Percentiles rank a stretch among this genome's conserved stretches.
These are phyloP conservation scores for Chaetodon auriga DNA, from an alignment of 2,113 vertebrate genomes.

Conservation along the genomic window DNA sequence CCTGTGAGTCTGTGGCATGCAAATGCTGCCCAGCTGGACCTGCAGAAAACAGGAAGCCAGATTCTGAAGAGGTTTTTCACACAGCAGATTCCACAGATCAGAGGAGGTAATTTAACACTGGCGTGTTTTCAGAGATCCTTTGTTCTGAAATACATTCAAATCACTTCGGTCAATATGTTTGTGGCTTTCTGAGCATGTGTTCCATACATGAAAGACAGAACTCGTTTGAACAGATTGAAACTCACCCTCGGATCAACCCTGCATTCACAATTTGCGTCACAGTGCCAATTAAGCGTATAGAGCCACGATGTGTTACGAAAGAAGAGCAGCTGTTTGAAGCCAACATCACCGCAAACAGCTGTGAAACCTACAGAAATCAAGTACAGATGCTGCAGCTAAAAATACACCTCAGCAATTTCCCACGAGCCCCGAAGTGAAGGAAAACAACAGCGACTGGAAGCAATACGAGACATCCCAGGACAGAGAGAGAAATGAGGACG, in stretches of 20 bases:
- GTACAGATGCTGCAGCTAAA: constrained; percentile 75
- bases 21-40: constrained; percentile 23
- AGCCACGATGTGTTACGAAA: constrained; percentile 4
- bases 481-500: constrained; percentile 20
- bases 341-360: constrained; percentile 62
- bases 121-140: background rate
- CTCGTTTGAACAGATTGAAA: background rate
- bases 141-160: background rate
- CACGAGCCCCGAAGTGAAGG: constrained; percentile 20
- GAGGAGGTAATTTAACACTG: background rate
- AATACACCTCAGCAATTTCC: constrained; percentile 59
- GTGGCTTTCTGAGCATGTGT: background rate
- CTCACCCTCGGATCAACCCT: constrained; percentile 15
- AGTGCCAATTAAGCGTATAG: constrained; percentile 19
- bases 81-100: background rate
- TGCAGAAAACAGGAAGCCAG: constrained; percentile 1
- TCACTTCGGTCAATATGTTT: constrained; percentile 14
- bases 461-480: constrained; percentile 9
- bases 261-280: constrained; percentile 24
- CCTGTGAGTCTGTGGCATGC: constrained; percentile 13
- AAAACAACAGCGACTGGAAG: constrained; percentile 38
- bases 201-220: background rate
- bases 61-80: constrained; percentile 10
- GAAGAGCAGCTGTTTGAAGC: constrained; percentile 61
- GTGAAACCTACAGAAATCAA: constrained; percentile 46